Evolutionary conservation across 2,113 vertebrate species (phyloP).

Genomic region (Gobius niger): DNA sequence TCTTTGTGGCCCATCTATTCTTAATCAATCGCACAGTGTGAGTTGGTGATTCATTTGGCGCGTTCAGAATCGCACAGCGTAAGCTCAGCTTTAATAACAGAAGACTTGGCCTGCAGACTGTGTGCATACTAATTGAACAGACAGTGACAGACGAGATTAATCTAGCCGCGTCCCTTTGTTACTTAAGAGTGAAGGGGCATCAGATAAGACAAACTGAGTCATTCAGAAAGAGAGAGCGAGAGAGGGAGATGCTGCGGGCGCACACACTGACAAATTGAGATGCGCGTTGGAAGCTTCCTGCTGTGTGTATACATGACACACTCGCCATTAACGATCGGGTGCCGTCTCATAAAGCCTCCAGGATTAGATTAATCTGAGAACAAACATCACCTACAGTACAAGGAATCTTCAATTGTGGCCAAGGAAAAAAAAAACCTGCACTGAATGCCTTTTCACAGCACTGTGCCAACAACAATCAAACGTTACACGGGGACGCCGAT

Average conservation of each 20-base stretch:
- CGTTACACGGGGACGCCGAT: neutral
- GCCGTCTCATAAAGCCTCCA: slow-evolving; percentile 42
- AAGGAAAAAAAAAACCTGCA: slow-evolving; percentile 2
- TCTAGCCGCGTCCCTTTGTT: slow-evolving; percentile 30
- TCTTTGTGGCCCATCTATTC: too few relatives aligned
- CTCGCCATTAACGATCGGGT: slow-evolving; percentile 55
- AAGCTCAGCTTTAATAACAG: slow-evolving; percentile 10
- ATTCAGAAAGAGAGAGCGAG: slow-evolving; percentile 37
- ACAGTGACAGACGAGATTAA: slow-evolving; percentile 34
- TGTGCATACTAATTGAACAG: neutral
- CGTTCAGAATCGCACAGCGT: too few relatives aligned
- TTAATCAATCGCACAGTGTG: too few relatives aligned
- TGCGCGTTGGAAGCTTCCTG: slow-evolving; percentile 52
- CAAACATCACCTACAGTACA: slow-evolving; percentile 56
- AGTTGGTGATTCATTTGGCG: too few relatives aligned
- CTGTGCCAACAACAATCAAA: slow-evolving; percentile 4
- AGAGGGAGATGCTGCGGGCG: slow-evolving; percentile 25
- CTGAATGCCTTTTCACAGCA: slow-evolving; percentile 1
- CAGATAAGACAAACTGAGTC: slow-evolving; percentile 60
- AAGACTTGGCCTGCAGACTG: neutral
- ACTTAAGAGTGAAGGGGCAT: slow-evolving; percentile 45
- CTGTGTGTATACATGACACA: slow-evolving; percentile 56
- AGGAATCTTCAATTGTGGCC: slow-evolving; percentile 39
- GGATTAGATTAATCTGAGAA: slow-evolving; percentile 57
- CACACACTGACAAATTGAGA: slow-evolving; percentile 59